These are phyloP conservation scores for Ferrisia virgata DNA, from an alignment of 2,888 invertebrate species.

Conservation along the genomic window DNA sequence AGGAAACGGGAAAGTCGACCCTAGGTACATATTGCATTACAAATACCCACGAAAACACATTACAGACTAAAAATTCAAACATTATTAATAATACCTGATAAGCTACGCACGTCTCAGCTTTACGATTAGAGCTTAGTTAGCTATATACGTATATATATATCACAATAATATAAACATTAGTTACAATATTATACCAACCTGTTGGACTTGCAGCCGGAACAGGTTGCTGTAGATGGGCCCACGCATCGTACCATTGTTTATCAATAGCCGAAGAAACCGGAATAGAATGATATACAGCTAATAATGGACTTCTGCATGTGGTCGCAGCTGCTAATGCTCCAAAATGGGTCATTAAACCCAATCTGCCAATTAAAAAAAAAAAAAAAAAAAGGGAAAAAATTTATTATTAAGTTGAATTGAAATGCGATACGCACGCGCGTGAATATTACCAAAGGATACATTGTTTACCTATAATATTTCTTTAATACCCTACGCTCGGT, in stretches of 20 bases:
- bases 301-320: constrained; percentile 53
- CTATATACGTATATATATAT: not conserved
- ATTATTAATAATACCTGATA: not conserved
- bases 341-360: constrained; percentile 79
- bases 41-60: too few relatives aligned
- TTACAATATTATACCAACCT: constrained; percentile 58
- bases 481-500: too few relatives aligned
- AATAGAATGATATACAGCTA: constrained; percentile 66
- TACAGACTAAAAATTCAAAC: not conserved
- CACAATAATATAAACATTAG: not conserved
- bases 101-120: not conserved
- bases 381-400: not conserved
- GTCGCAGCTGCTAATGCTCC: constrained; percentile 70
- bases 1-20: not conserved
- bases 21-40: not conserved
- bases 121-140: too few relatives aligned
- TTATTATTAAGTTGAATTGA: not conserved
- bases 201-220: constrained; percentile 61
- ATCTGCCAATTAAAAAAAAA: constrained; percentile 56
- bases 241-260: constrained; percentile 51
- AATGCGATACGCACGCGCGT: not conserved
- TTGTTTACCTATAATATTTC: too few relatives aligned
- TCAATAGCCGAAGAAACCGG: constrained; percentile 51
- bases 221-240: constrained; percentile 50
- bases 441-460: too few relatives aligned